A percentile compares a stretch with the other conserved stretches of the same genome.
Evolutionary conservation across 1,140 invertebrate species (phyloP).

Genomic region (Tetragnatha versicolor): DNA sequence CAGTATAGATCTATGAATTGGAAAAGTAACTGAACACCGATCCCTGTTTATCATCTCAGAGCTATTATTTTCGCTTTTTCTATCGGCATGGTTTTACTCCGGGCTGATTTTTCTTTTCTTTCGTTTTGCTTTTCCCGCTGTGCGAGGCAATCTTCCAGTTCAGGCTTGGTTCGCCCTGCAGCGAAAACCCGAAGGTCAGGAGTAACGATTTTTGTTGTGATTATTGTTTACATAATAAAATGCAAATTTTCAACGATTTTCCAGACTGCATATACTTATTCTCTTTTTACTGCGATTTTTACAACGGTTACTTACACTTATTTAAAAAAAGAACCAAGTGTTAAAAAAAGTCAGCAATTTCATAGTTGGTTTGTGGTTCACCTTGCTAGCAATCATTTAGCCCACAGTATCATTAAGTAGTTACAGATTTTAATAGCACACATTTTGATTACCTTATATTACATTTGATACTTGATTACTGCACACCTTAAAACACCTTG

Average conservation of each 20-base stretch:
- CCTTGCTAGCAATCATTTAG: no score
- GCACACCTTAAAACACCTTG: no score
- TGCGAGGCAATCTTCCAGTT: not conserved
- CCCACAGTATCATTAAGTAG: no score
- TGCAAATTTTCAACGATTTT: not conserved
- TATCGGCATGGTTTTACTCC: not conserved
- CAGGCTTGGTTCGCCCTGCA: not conserved
- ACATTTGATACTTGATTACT: no score
- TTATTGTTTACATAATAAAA: conserved; percentile 16
- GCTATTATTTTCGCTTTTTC: conserved; percentile 11
- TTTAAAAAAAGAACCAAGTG: no score
- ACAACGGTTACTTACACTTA: no score
- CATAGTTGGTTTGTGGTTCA: no score
- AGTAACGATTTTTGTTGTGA: not conserved
- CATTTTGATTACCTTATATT: no score
- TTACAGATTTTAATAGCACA: no score
- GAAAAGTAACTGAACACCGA: conserved; percentile 8
- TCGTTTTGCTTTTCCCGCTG: not conserved
- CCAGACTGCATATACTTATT: no score
- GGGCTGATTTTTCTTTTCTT: not conserved
- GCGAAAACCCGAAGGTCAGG: conserved; percentile 11
- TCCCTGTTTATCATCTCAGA: conserved; percentile 33
- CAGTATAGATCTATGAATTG: conserved; percentile 19
- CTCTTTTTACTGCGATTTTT: no score
- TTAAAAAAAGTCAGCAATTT: no score